Percentiles rank a stretch among this genome's conserved stretches.
Evolutionary conservation across 37 sponge, comb jelly and placozoan genomes (phyloP).

Genomic region (Cladorhizidae sp.): DNA sequence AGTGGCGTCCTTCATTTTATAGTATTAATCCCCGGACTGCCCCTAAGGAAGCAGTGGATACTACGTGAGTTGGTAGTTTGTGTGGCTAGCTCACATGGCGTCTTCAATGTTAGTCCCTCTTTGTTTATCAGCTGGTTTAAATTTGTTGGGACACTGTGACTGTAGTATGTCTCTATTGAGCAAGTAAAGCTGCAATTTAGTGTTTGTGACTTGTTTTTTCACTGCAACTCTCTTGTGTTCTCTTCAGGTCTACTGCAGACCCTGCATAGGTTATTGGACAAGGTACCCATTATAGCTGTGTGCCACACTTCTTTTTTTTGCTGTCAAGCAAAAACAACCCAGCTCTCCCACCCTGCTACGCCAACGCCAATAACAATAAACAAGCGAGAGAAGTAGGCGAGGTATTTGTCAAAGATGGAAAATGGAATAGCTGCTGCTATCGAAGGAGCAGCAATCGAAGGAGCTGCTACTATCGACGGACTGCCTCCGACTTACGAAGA

Average conservation of each 20-base stretch:
- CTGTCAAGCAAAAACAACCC: background rate
- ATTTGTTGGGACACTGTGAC: too few species aligned
- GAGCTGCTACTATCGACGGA: too few species aligned
- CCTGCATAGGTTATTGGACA: conserved; percentile 48
- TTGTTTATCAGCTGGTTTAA: too few species aligned
- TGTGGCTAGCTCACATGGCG: too few species aligned
- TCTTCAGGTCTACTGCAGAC: conserved; percentile 40
- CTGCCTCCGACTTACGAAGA: conserved; percentile 76
- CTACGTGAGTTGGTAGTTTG: background rate
- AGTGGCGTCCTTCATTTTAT: conserved; percentile 50
- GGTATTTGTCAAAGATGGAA: conserved; percentile 16
- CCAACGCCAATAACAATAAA: background rate
- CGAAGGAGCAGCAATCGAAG: background rate
- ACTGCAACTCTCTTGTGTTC: background rate
- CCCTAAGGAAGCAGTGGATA: conserved; percentile 65
- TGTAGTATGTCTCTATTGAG: too few species aligned
- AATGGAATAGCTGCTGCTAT: conserved; percentile 16
- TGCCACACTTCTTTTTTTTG: background rate
- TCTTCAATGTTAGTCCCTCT: too few species aligned
- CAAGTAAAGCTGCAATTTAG: background rate
- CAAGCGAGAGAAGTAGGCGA: background rate
- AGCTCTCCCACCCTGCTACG: too few species aligned
- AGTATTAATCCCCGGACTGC: conserved; percentile 79
- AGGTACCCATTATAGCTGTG: conserved; percentile 2
- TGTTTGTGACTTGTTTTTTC: background rate